Base-by-base conservation (phyloP, 2,113 vertebrate species). In the Seriola dumerili region DNA sequence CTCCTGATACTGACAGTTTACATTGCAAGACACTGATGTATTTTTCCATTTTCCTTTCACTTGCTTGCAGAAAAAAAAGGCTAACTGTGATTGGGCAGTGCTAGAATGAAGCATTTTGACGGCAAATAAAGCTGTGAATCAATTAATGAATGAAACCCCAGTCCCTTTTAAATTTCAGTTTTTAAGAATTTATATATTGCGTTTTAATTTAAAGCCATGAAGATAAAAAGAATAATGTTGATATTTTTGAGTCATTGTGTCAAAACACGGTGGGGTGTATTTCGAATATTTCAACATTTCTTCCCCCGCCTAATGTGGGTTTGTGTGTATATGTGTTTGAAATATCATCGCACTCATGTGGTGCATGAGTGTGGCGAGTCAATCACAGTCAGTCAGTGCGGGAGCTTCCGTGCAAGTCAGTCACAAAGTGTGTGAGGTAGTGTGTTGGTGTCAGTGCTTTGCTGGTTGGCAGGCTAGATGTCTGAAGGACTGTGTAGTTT, bases 371-470 rank as follows among this genome's bases (percentile, higher is more conserved):
- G 76, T 65, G 76, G 73, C 8, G 3, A 78, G 80, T 82, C 75
- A 64, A 83, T 88, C 72, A 79, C 76, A 78, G 88, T 86, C 73
- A 64, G 84, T 91, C 86, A 90, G 86, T 79, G 85, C 79, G 61
- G 85, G 86, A 91, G 86, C 80, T 72, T 90, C 87, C 58, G 74
- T 89, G 91, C 88, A 91, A 89, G 92, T 92, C 90, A 88, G 90
- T 93, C 87, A 83, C 88, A 90, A 80, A 83, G 74, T 88, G 76
- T 92, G 92, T 94, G 95, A 96, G 95, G 95, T 96, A 96, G 95
- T 92, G 93, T 94, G 94, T 95, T 94, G 94, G 92, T 93, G 90
- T 95, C 95, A 95, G 95, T 95, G 94, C 94, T 93, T 93, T 90
- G 88, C 91, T 93, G 90, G 92, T 93, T 90, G 86, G 92, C 88